These are phyloP conservation scores for Cairina moschata DNA, from an alignment of 2,113 vertebrate genomes.

Conservation along the genomic window DNA sequence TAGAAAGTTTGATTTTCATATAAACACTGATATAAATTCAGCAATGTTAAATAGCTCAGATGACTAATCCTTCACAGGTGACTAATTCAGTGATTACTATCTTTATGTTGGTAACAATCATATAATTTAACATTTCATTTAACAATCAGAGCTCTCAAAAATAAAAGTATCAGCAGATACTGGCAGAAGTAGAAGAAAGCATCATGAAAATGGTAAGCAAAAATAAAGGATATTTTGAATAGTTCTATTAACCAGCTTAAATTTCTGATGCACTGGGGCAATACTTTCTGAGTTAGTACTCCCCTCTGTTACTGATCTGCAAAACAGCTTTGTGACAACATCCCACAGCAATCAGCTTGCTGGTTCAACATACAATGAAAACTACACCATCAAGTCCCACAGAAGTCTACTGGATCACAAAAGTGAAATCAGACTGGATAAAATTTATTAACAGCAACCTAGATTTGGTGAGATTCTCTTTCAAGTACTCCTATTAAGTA, in stretches of 20 bases:
- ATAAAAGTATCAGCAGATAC: neutral
- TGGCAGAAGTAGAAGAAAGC: neutral
- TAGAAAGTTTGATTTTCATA: neutral
- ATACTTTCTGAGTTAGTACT: neutral
- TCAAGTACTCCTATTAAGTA: neutral
- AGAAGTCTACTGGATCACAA: neutral
- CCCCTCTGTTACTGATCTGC: neutral
- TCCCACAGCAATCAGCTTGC: neutral
- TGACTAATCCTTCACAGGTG: constrained; percentile 51
- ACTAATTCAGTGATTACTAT: constrained; percentile 45
- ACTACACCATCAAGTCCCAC: neutral
- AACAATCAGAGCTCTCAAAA: constrained; percentile 48
- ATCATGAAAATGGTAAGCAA: neutral
- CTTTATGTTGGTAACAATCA: constrained; percentile 30
- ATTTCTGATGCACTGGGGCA: neutral
- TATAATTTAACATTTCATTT: constrained; percentile 41
- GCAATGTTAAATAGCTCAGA: neutral
- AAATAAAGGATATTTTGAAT: neutral
- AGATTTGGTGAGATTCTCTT: neutral
- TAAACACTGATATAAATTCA: constrained; percentile 28
- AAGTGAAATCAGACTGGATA: neutral
- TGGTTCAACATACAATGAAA: neutral
- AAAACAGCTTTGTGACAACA: neutral
- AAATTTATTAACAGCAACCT: neutral
- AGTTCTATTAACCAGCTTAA: neutral